These are phyloP conservation scores for Argentina silus DNA, from an alignment of 2,797 vertebrate species.

Conservation along the genomic window DNA sequence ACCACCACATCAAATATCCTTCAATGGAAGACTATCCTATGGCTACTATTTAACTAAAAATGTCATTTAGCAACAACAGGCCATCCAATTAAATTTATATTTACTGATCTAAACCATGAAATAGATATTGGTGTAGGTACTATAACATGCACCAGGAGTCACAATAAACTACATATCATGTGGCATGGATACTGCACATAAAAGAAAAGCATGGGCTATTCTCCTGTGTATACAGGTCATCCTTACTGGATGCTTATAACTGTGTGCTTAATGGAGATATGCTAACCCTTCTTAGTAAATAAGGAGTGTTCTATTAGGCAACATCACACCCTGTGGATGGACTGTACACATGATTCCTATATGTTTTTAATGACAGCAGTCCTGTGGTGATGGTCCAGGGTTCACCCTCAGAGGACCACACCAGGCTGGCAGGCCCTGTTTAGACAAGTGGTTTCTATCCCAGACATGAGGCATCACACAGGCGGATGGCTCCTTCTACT, in stretches of 20 bases:
- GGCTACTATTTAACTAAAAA: too few relatives aligned
- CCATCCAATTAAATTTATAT: neutral
- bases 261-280: neutral
- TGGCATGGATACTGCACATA: neutral
- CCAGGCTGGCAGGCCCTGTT: slow-evolving; percentile 71
- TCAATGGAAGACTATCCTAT: too few relatives aligned
- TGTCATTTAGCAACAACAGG: too few relatives aligned
- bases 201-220: neutral
- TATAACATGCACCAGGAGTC: too few relatives aligned
- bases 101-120: neutral
- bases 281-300: neutral
- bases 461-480: slow-evolving; percentile 49
- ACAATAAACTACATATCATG: too few relatives aligned
- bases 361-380: slow-evolving; percentile 55
- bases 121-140: neutral
- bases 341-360: slow-evolving; percentile 57
- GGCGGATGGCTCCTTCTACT: slow-evolving; percentile 40
- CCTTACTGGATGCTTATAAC: neutral
- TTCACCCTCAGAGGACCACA: slow-evolving; percentile 39
- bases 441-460: slow-evolving; percentile 84
- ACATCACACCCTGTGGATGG: slow-evolving; percentile 67
- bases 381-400: slow-evolving; percentile 65
- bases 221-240: too few relatives aligned
- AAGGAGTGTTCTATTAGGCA: slow-evolving; percentile 50
- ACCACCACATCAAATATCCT: slow-evolving; percentile 43